Evolutionary conservation across 2,797 vertebrate genomes (phyloP).

Genomic region (Streptopelia turtur): DNA sequence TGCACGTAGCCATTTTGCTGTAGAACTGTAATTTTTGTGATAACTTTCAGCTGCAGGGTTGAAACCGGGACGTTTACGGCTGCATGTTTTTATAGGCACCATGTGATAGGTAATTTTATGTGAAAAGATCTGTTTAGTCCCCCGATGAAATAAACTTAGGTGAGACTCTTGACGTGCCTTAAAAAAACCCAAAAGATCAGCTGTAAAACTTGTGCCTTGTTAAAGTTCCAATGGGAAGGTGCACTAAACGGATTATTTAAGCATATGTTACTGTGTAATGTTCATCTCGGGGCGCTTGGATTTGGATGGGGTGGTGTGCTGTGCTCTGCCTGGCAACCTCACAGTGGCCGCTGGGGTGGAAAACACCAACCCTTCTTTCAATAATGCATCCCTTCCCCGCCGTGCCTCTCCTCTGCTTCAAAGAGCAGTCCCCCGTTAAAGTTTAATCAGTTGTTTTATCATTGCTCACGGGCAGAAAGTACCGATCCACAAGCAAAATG

Average conservation of each 20-base stretch:
- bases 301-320: background rate
- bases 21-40: background rate
- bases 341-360: conserved; percentile 14
- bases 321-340: conserved; percentile 19
- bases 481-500: background rate
- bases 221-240: conserved; percentile 47
- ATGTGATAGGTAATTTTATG: conserved; percentile 28
- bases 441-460: conserved; percentile 58
- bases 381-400: conserved; percentile 56
- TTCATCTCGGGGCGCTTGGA: background rate
- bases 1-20: background rate
- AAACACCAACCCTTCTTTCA: conserved; percentile 52
- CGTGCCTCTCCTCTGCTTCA: conserved; percentile 55
- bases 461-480: conserved; percentile 43
- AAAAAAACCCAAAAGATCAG: conserved; percentile 33
- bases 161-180: conserved; percentile 6
- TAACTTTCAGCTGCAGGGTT: background rate
- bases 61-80: conserved; percentile 33
- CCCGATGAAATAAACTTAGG: conserved; percentile 45
- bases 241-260: conserved; percentile 52
- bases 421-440: conserved; percentile 61
- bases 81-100: conserved; percentile 36
- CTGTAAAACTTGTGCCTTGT: conserved; percentile 60
- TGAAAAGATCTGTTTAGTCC: conserved; percentile 43
- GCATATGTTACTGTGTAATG: background rate